Evolutionary conservation across 2,113 vertebrate genomes (phyloP).

Genomic region (Charadrius vociferus): DNA sequence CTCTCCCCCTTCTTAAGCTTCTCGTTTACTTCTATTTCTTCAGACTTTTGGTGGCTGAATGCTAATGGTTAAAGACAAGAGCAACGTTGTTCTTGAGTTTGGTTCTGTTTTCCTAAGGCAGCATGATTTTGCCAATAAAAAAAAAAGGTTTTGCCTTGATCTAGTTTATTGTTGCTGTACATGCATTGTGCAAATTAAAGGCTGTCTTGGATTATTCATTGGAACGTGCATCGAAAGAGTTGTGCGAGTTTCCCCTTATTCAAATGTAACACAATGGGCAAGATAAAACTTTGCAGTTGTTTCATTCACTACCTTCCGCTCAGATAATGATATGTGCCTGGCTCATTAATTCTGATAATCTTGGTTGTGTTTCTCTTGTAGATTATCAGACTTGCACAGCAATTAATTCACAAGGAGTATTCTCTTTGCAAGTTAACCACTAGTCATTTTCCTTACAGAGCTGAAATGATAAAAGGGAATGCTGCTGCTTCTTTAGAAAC

Average conservation of each 20-base stretch:
- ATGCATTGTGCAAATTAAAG: not conserved
- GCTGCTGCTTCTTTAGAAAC: not conserved
- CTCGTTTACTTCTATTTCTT: not conserved
- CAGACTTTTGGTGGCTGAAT: not conserved
- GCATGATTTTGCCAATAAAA: not conserved
- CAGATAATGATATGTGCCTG: not conserved
- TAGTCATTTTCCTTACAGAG: not conserved
- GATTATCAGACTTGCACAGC: not conserved
- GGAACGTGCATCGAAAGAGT: not conserved
- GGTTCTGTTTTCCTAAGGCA: not conserved
- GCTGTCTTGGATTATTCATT: not conserved
- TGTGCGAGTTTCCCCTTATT: not conserved
- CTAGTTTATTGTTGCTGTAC: not conserved
- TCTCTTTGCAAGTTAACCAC: not conserved
- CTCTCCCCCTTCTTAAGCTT: too few relatives aligned
- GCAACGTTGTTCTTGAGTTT: not conserved
- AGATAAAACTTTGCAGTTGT: not conserved
- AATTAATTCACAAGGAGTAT: not conserved
- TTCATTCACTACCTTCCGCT: too few relatives aligned
- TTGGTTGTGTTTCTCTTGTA: not conserved
- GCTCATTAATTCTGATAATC: not conserved
- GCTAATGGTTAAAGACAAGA: not conserved
- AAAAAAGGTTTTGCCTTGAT: not conserved
- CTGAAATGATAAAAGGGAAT: not conserved
- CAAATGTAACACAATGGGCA: not conserved